Percentiles rank a stretch among this genome's conserved stretches.
These are phyloP conservation scores for Ctenosaura bakeri DNA, from an alignment of 2,797 vertebrate species.

Conservation along the genomic window DNA sequence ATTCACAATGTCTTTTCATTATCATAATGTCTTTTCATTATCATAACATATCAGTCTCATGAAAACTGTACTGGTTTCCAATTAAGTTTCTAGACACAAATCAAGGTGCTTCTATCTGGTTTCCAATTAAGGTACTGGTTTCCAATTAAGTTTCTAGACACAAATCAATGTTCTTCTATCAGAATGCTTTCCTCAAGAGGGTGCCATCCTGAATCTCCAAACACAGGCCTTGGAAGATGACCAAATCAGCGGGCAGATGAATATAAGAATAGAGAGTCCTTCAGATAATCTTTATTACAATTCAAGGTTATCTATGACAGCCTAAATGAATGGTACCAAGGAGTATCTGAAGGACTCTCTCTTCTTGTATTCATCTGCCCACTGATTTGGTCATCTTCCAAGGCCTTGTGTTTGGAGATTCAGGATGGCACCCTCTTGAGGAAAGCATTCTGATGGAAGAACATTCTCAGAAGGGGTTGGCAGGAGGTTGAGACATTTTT, in stretches of 20 bases:
- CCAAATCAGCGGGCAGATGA: no score
- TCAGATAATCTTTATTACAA: no score
- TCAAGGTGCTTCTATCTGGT: neutral
- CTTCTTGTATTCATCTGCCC: neutral
- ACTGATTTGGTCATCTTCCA: neutral
- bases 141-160: no score
- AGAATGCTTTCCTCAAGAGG: no score
- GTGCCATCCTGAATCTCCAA: no score
- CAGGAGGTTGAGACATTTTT: no score
- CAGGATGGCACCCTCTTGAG: neutral
- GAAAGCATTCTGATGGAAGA: neutral
- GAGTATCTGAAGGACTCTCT: neutral
- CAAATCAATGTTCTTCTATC: no score
- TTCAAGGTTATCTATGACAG: no score
- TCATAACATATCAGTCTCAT: neutral
- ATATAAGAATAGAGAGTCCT: no score
- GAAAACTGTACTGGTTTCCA: neutral
- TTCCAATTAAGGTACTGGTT: no score
- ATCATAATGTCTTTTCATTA: neutral
- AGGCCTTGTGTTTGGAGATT: neutral
- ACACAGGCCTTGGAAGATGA: no score
- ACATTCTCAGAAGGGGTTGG: neutral
- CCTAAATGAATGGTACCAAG: neutral
- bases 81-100: neutral
- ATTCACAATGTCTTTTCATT: neutral